Conservation (phyloP, 2,113 vertebrate genomes). For the Plectropomus leopardus region DNA sequence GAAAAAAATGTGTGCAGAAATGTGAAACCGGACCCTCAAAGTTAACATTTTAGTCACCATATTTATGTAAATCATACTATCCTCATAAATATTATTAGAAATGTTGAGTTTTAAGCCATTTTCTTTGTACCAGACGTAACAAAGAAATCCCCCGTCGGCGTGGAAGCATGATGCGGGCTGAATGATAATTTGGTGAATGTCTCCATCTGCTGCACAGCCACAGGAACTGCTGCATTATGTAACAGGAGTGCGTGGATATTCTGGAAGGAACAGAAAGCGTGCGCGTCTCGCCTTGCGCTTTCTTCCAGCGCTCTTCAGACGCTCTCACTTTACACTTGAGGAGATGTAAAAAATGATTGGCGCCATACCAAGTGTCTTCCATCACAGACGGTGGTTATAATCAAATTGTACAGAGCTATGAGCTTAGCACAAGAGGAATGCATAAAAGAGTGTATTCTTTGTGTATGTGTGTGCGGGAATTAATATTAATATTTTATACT, state of each 20-base stretch:
- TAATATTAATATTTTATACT: too few relatives aligned
- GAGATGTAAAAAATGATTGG: neutral
- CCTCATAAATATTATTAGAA: neutral
- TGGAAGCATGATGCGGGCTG: conserved; percentile 7
- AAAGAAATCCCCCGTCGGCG: conserved; percentile 63
- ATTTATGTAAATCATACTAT: too few relatives aligned
- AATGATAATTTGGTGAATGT: conserved; percentile 59
- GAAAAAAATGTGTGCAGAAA: neutral
- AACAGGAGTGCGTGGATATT: conserved; percentile 5
- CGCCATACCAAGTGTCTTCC: neutral
- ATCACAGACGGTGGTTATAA: neutral
- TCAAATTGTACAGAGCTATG: neutral
- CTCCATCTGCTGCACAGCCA: conserved; percentile 76
- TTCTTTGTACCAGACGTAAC: conserved; percentile 66
- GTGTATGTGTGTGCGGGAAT: too few relatives aligned
- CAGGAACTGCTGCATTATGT: conserved; percentile 56
- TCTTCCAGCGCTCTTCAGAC: neutral
- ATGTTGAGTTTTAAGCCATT: conserved; percentile 29
- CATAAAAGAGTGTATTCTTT: neutral
- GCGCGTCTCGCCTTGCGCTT: conserved; percentile 15
- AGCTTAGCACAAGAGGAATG: neutral
- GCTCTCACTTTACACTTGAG: neutral
- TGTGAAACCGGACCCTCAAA: neutral
- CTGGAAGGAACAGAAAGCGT: neutral
- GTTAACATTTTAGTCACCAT: neutral